phyloP scores from a whole-genome alignment of 1,140 invertebrate species.

The Gonatopus flavifemur region DNA sequence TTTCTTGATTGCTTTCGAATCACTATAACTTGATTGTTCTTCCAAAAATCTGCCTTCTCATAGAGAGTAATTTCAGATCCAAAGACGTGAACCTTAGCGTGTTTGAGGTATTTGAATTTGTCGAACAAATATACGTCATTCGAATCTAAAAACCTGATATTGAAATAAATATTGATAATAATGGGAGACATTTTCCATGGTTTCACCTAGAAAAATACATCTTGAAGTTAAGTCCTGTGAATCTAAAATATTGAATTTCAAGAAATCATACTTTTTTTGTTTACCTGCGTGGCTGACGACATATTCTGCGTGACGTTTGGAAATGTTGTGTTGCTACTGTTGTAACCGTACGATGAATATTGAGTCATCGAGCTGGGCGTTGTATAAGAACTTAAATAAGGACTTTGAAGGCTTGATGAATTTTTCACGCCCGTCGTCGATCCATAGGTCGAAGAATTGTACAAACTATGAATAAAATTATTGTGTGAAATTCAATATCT shows the following conservation, averaged over 20 bases:
- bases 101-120: no score
- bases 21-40: no score
- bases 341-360: slow-evolving; percentile 67
- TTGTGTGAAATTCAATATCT: neutral
- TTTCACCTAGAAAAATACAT: neutral
- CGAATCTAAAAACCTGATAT: no score
- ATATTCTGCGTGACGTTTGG: slow-evolving; percentile 65
- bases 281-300: slow-evolving; percentile 65
- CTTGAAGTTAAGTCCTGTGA: neutral
- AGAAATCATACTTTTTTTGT: neutral
- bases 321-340: slow-evolving; percentile 55
- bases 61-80: no score
- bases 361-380: slow-evolving; percentile 53
- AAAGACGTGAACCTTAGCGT: no score
- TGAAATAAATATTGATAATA: no score
- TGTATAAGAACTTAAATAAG: slow-evolving; percentile 53
- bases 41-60: no score
- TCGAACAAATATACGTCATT: no score
- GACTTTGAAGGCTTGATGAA: slow-evolving; percentile 56
- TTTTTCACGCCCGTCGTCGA: slow-evolving; percentile 50
- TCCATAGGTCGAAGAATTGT: slow-evolving; percentile 48
- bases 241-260: slow-evolving; percentile 8
- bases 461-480: slow-evolving; percentile 34
- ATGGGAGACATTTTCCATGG: no score
- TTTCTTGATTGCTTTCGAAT: no score